Evolutionary conservation across 2,113 vertebrate genomes (phyloP), one percentile per base, ranked within the genome.

Genomic region (Stictonetta naevosa): DNA sequence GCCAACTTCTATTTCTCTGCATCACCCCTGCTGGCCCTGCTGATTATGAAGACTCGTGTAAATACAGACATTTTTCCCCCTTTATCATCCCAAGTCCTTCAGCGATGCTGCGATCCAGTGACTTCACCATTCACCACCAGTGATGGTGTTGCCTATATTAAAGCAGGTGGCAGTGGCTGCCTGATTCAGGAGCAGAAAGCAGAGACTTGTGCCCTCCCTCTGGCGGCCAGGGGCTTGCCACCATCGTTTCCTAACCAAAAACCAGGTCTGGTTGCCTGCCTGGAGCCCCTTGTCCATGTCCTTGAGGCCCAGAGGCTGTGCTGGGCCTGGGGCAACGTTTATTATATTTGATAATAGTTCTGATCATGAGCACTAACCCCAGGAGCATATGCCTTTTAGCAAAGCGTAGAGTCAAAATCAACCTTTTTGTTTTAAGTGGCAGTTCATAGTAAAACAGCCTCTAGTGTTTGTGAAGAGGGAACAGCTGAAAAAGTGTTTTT

Each of bases 1-100:
- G 12, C 17, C 46, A 96, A 88, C 56, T 52, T 92, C 91, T 83
- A 14, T 95, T 90, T 94, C 44, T 55, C 28, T 59, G 16, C 62
- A 38, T 78, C 10, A 5, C 22, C 10, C 82, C 76, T 60, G 56
- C 88, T 64, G 63, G 66, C 36, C 16, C 80, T 93, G 52, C 63
- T 16, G 79, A 73, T 96, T 93, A 73, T 67, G 72, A 92, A 92
- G 91, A 86, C 76, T 92, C 50, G 72, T 73, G 42, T 82, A 92
- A 92, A 86, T 60, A 34, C 75, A 76, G 58, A 25, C 8, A 0
- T 79, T 82, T 48, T 79, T 48, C 28, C 88, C 46, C 42, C 79
- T 92, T 95, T 83, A 87, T 83, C 60, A 85, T 89, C 11, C 22
- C 4, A 6, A 71, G 96, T 96, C 40, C 38, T 72, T 88, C 36